Evolutionary conservation across 2,888 invertebrate species (phyloP), one percentile per base, ranked within the genome.

Genomic region (Cremastinae sp.): DNA sequence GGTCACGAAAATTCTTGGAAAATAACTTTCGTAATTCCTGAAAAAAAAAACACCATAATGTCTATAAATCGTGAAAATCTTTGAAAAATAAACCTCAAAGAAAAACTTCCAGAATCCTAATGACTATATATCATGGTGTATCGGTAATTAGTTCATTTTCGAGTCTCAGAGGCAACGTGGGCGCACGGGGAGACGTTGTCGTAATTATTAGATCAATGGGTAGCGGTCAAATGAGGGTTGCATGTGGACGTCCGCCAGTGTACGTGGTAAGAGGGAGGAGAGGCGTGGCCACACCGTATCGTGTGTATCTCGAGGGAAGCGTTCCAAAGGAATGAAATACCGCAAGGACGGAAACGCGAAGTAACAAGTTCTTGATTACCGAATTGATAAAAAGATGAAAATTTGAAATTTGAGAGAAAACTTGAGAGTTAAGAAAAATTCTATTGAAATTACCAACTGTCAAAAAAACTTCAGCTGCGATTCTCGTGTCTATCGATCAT

Each of bases 171-270:
- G 28, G 56, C 55, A 47, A 28, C 78, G 68, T 3, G 62, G 14
- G 43, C 1, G 51, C 12, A n/a, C 14, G 37, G 56, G 59, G 80
- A 73, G 58, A 78, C 75, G 74, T 71, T 79, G 81, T n/a, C 35
- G 75, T 83, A 83, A 86, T 86, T 82, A 82, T 83, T 83, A 83
- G 85, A 85, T 85, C 84, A 84, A 85, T 84, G 83, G 80, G 75
- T 58, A 69, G 79, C 79, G 78, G 22, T 53, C 49, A 69, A 58
- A 58, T 45, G 68, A 56, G 43, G 20, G 58, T 56, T 56, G 47
- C 58, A 41, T 55, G 16, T 16, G 37, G 41, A 41, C 49, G 66
- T 16, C 43, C 47, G 45, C 53, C 45, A 70, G 70, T 45, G 68
- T 35, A 16, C 56, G 55, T 53, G 20, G 35, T 14, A 62, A 35